These are phyloP conservation scores for Erythrocercus mccallii DNA, from an alignment of 2,113 vertebrate species.

Conservation along the genomic window DNA sequence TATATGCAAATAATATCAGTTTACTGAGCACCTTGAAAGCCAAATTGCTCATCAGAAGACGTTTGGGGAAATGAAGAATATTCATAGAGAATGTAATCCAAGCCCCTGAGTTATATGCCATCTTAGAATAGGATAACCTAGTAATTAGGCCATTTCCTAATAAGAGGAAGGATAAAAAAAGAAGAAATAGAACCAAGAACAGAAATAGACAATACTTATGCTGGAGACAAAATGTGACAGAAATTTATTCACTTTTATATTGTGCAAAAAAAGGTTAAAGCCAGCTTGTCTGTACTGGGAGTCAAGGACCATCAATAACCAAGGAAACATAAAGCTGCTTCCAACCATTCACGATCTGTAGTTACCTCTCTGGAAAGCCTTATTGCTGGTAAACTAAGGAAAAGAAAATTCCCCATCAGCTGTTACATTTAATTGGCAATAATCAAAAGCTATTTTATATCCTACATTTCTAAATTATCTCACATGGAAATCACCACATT, in stretches of 20 bases:
- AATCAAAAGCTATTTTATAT: background rate
- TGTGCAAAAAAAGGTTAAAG: background rate
- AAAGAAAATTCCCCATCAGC: background rate
- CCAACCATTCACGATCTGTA: background rate
- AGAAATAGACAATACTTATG: background rate
- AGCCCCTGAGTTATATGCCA: background rate
- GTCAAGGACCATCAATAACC: background rate
- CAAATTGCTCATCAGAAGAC: conserved; percentile 42
- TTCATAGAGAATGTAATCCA: conserved; percentile 10
- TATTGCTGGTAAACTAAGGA: background rate
- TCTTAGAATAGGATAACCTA: background rate
- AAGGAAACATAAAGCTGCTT: background rate
- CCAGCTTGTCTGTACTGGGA: background rate
- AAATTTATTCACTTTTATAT: background rate
- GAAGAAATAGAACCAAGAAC: background rate
- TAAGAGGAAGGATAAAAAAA: background rate
- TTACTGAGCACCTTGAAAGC: conserved; percentile 46
- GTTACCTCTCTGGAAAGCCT: background rate
- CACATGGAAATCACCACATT: background rate
- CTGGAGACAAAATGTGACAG: background rate
- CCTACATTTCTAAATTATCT: background rate
- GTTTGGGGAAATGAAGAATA: conserved; percentile 36
- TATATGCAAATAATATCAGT: conserved; percentile 48
- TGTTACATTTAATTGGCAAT: background rate
- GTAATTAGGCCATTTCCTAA: background rate